A percentile compares a stretch with the other conserved stretches of the same genome.
These are phyloP conservation scores for Phylloscopus collybita DNA, from an alignment of 2,797 vertebrate species.

Conservation along the genomic window DNA sequence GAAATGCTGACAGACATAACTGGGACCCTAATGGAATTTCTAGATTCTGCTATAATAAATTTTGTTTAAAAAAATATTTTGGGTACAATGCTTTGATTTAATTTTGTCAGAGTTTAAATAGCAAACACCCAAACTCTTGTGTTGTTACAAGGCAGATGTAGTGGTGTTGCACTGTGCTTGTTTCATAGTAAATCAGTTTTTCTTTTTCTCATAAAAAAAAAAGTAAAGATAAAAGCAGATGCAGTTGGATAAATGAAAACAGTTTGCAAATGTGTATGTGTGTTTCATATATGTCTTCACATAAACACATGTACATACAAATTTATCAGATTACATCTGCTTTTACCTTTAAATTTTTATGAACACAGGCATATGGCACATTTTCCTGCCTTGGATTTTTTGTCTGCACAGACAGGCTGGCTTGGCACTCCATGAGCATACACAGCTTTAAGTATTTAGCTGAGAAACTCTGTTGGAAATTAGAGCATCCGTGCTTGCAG, in stretches of 20 bases:
- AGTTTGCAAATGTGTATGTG: constrained; percentile 21
- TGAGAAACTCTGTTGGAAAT: constrained; percentile 77
- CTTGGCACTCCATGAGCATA: constrained; percentile 73
- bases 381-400: constrained; percentile 67
- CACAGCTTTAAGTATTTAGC: constrained; percentile 81
- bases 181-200: constrained; percentile 15
- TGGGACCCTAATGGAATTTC: constrained; percentile 55
- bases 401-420: constrained; percentile 70
- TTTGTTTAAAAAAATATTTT: constrained; percentile 5
- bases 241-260: constrained; percentile 53
- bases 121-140: constrained; percentile 7
- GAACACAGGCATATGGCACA: constrained; percentile 77
- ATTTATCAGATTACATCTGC: constrained; percentile 79
- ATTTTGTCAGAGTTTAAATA: constrained; percentile 16
- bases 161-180: constrained; percentile 18
- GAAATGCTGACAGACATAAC: constrained; percentile 34
- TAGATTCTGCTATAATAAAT: constrained; percentile 14
- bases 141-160: constrained; percentile 20
- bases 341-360: constrained; percentile 84
- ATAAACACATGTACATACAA: constrained; percentile 65
- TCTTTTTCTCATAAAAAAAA: not conserved
- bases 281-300: constrained; percentile 66
- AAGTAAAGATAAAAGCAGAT: constrained; percentile 42
- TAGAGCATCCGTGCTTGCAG: constrained; percentile 75
- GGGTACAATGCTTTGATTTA: not conserved